These are phyloP conservation scores for Harpegnathos saltator DNA, from an alignment of 1,140 invertebrate species.

Conservation along the genomic window DNA sequence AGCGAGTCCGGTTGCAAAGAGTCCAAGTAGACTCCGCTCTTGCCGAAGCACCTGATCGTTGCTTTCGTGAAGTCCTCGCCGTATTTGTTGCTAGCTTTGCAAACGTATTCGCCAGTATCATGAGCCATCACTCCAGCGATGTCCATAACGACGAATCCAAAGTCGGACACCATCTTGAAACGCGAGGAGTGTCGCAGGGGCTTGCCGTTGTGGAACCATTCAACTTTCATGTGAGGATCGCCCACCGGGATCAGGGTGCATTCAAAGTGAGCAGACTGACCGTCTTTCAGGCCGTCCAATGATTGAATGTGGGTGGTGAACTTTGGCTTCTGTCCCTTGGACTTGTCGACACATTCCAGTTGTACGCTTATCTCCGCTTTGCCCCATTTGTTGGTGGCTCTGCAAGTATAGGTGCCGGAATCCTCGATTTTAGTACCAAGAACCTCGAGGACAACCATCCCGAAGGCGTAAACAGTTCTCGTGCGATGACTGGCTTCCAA, in stretches of 20 bases:
- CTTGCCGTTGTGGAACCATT: constrained; percentile 98
- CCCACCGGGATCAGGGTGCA: constrained; percentile 96
- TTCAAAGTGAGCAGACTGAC: constrained; percentile 96
- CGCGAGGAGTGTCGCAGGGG: constrained; percentile 95
- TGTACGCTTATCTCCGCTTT: constrained; percentile 94
- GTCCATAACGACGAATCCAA: constrained; percentile 98
- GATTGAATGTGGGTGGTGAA: constrained; percentile 96
- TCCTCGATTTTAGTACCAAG: constrained; percentile 95
- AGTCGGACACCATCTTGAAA: constrained; percentile 97
- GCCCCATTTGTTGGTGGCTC: constrained; percentile 95
- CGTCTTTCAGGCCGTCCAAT: constrained; percentile 94
- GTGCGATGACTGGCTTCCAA: constrained; percentile 96
- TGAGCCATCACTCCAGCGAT: constrained; percentile 97
- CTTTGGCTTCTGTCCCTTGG: constrained; percentile 93
- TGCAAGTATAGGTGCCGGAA: constrained; percentile 94
- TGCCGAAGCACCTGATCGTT: constrained; percentile 93
- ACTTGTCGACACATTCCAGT: constrained; percentile 94
- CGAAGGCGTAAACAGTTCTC: constrained; percentile 96
- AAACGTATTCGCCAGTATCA: constrained; percentile 97
- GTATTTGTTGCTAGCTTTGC: constrained; percentile 95
- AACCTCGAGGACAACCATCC: constrained; percentile 97
- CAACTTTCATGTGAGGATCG: constrained; percentile 97
- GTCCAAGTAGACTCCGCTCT: constrained; percentile 96
- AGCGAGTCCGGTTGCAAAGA: constrained; percentile 97
- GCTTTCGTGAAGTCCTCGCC: constrained; percentile 95